Base-by-base conservation (phyloP, 2,888 invertebrate species). In the Epistrophe eligans region DNA sequence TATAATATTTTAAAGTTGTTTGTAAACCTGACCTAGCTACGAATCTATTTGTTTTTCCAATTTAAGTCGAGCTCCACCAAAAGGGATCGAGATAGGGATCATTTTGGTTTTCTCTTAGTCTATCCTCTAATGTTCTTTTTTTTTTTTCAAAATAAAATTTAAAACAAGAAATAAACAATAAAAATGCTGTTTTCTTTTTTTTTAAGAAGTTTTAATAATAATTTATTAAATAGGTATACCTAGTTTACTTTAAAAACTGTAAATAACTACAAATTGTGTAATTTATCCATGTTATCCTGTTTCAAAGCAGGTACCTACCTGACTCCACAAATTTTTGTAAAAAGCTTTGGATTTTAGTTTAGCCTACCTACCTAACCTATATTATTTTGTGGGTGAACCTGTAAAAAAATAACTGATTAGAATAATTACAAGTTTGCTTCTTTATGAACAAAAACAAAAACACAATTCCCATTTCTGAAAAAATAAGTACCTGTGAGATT, bases 401-500 rank as follows among this genome's bases (percentile, higher is more conserved):
- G 48, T 9, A 17, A 19, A n/a, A 19, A n/a, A 43, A 35, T 17
- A 17, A 38, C 58, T 38, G 58, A 58, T 58, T 58, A 35, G 24
- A 40, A 40, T 6, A 38, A 38, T 40, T 24, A 24, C 24, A 24
- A 62, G 13, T 13, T 60, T 40, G 10, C 40, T 24, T 24, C 43
- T 24, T 58, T 13, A 7, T 45, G 28, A 28, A 19, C 24, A 15
- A 0, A 64, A 66, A 71, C 55, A 71, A 70, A 62, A 43, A 62
- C 40, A 24, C 8, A 43, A 38, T 62, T 40, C 9, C 17, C 40
- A 62, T 10, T 15, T 43, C 15, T 15, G 50, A 70, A 70, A 52
- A 52, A 17, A 52, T 19, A 55, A 32, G 40, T 71, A 57, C 71
- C 71, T 71, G 71, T 71, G 35, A 71, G 57, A 71, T 19, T 38